phyloP scores from a whole-genome alignment of 1,140 invertebrate species.

The Aporrectodea caliginosa region DNA sequence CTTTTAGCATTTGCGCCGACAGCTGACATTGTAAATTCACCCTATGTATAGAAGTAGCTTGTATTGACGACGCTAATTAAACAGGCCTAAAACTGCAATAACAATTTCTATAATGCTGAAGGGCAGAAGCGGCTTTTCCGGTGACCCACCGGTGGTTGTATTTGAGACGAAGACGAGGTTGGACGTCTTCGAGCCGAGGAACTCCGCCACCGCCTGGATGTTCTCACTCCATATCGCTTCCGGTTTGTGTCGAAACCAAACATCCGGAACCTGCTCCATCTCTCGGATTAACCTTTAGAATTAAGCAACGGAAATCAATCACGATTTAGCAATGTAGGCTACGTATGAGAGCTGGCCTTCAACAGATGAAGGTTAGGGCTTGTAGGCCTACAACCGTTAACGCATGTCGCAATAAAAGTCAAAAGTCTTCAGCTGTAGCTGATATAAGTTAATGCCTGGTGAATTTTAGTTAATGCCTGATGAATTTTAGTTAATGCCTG shows the following conservation, averaged over 20 bases:
- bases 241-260: neutral
- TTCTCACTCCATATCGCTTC: neutral
- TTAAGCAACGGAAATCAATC: too few relatives aligned
- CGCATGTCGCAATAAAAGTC: neutral
- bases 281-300: neutral
- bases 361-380: neutral
- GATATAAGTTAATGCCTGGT: neutral
- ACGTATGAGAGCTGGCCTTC: neutral
- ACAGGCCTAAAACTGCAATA: neutral
- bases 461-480: neutral
- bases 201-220: neutral
- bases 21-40: too few relatives aligned
- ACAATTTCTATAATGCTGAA: neutral
- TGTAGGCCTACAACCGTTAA: neutral
- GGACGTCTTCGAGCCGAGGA: neutral
- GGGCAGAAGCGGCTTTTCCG: neutral
- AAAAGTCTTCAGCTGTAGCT: neutral
- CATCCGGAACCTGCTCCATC: neutral
- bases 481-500: too few relatives aligned
- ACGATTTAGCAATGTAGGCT: too few relatives aligned
- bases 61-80: neutral
- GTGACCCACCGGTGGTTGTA: slow-evolving; percentile 13
- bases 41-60: too few relatives aligned
- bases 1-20: neutral
- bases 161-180: slow-evolving; percentile 19